Conservation (phyloP, 2,888 invertebrate genomes). For the Drosophila kuntzei region DNA sequence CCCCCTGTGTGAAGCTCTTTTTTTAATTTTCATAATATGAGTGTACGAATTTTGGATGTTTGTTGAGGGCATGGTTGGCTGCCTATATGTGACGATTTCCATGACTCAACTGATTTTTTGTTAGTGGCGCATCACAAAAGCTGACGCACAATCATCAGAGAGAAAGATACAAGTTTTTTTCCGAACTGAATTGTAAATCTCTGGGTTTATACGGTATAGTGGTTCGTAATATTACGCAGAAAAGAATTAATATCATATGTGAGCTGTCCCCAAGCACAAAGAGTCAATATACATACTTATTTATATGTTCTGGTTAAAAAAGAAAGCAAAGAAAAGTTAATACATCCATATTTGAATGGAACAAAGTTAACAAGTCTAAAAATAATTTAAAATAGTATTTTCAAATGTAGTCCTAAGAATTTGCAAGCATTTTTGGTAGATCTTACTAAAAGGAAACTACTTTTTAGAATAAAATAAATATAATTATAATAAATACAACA, state of each 20-base stretch:
- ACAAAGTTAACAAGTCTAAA: neutral
- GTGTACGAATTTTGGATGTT: neutral
- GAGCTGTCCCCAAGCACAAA: constrained; percentile 33
- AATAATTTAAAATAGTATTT: neutral
- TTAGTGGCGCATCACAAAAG: constrained; percentile 23
- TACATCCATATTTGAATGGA: neutral
- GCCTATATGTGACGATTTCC: constrained; percentile 36
- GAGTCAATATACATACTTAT: neutral
- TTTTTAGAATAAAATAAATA: no score
- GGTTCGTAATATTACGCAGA: constrained; percentile 49
- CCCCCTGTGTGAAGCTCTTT: neutral
- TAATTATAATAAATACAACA: no score
- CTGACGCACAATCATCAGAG: constrained; percentile 62
- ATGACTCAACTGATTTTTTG: constrained; percentile 60
- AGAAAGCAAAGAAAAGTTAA: neutral
- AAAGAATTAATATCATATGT: constrained; percentile 11
- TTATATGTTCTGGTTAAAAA: neutral
- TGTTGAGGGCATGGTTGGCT: constrained; percentile 42
- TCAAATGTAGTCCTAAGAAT: neutral
- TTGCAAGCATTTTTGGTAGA: neutral
- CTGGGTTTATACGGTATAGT: constrained; percentile 28
- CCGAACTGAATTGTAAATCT: constrained; percentile 7
- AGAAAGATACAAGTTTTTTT: constrained; percentile 5
- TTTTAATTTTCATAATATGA: no score
- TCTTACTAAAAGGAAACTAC: neutral